phyloP scores from a whole-genome alignment of 2,888 invertebrate genomes.

The Archips crataeganus region DNA sequence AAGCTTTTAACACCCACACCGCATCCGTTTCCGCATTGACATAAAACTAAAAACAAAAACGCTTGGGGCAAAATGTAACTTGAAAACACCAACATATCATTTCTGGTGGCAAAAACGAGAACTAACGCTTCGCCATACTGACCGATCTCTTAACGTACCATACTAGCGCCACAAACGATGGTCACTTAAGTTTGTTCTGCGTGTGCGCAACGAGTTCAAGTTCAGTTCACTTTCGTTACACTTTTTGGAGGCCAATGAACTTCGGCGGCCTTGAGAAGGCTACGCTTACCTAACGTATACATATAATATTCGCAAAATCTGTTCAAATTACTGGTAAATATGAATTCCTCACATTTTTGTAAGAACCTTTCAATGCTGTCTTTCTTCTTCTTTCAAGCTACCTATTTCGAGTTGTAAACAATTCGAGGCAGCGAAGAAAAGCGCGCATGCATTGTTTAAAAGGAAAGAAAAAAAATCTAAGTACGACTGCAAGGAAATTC shows the following conservation, averaged over 20 bases:
- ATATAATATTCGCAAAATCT: constrained; percentile 19
- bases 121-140: not conserved
- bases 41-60: constrained; percentile 30
- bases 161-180: constrained; percentile 7
- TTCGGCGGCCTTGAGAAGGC: constrained; percentile 40
- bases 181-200: constrained; percentile 13
- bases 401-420: too few relatives aligned
- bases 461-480: too few relatives aligned
- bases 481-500: too few relatives aligned
- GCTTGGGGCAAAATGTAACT: constrained; percentile 17
- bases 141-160: not conserved
- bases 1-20: constrained; percentile 27
- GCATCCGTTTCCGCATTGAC: constrained; percentile 40
- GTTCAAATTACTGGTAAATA: not conserved
- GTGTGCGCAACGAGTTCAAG: constrained; percentile 38
- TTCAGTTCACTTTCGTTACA: constrained; percentile 41
- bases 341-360: too few relatives aligned
- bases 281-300: constrained; percentile 26
- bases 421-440: too few relatives aligned
- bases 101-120: not conserved
- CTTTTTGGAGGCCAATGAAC: constrained; percentile 41
- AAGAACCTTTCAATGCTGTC: too few relatives aligned
- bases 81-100: constrained; percentile 10
- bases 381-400: too few relatives aligned
- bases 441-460: too few relatives aligned